Percentiles rank a stretch among this genome's conserved stretches.
phyloP scores from a whole-genome alignment of 2,888 invertebrate species.

The Catocala sponsa region DNA sequence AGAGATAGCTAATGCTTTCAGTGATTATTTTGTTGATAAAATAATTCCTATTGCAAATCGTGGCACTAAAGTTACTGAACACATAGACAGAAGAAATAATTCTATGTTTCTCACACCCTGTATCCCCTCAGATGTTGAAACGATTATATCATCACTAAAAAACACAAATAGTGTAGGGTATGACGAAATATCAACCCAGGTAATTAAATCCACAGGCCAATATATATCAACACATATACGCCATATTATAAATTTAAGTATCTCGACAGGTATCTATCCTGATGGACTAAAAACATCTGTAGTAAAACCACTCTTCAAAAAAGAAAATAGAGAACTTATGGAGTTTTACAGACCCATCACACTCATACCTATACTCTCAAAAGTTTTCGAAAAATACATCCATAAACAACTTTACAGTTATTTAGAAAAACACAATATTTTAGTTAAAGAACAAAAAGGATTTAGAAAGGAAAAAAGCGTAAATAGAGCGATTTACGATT shows the following conservation, averaged over 20 bases:
- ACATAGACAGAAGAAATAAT: neutral
- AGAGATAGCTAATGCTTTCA: neutral
- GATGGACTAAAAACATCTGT: constrained; percentile 4
- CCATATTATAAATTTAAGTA: constrained; percentile 1
- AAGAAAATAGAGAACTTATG: constrained; percentile 13
- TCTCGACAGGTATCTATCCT: constrained; percentile 2
- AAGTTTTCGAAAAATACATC: constrained; percentile 7
- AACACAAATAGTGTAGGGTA: constrained; percentile 3
- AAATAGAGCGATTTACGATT: neutral
- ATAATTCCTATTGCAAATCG: neutral
- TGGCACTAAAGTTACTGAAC: neutral
- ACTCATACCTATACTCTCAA: constrained; percentile 4
- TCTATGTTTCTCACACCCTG: constrained; percentile 1
- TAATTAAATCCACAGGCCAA: neutral
- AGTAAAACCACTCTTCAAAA: constrained; percentile 2
- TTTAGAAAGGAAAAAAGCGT: neutral
- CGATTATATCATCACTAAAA: neutral
- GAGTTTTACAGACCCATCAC: constrained; percentile 9
- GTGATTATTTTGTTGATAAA: constrained; percentile 5
- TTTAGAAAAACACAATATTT: neutral
- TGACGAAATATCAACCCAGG: constrained; percentile 3
- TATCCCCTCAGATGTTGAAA: neutral
- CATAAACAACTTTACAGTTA: neutral
- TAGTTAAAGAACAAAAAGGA: neutral
- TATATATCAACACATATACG: neutral